phyloP scores from a whole-genome alignment of 2,797 vertebrate species.

The Knipowitschia caucasica region DNA sequence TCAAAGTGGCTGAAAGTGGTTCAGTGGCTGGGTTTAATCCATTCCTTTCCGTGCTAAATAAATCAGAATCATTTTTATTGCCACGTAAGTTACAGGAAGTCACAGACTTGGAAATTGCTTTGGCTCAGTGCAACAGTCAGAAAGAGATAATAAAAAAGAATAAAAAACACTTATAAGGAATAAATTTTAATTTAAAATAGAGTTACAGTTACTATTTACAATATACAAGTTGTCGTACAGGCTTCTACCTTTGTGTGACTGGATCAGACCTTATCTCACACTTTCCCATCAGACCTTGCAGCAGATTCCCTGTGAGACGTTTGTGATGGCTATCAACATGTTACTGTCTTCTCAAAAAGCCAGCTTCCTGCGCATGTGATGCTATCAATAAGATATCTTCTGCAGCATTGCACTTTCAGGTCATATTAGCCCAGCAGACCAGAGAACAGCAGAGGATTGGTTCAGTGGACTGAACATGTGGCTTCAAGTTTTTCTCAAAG shows the following conservation, averaged over 20 bases:
- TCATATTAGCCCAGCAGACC: conserved; percentile 12
- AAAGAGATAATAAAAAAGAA: no score
- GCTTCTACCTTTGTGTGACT: conserved; percentile 43
- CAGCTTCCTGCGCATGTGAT: conserved; percentile 37
- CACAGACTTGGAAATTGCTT: no score
- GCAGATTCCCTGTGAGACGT: conserved; percentile 39
- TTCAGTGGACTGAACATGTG: background rate
- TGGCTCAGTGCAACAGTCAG: no score
- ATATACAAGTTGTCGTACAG: no score
- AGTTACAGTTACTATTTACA: conserved; percentile 24
- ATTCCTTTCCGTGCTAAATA: conserved; percentile 34
- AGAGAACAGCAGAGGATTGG: conserved; percentile 8
- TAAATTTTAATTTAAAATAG: no score
- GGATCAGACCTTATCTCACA: conserved; percentile 55
- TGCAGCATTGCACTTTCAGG: conserved; percentile 29
- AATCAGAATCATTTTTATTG: no score
- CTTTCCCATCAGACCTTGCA: conserved; percentile 50
- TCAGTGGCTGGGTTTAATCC: conserved; percentile 25
- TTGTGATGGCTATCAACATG: conserved; percentile 47
- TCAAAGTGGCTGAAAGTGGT: conserved; percentile 10
- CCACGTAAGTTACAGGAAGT: no score
- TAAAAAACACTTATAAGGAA: no score
- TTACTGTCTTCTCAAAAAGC: conserved; percentile 30
- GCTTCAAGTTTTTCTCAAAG: conserved; percentile 4
- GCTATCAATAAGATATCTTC: conserved; percentile 32